Base-by-base conservation (phyloP, 2,888 invertebrate genomes). In the Apantesis nais region DNA sequence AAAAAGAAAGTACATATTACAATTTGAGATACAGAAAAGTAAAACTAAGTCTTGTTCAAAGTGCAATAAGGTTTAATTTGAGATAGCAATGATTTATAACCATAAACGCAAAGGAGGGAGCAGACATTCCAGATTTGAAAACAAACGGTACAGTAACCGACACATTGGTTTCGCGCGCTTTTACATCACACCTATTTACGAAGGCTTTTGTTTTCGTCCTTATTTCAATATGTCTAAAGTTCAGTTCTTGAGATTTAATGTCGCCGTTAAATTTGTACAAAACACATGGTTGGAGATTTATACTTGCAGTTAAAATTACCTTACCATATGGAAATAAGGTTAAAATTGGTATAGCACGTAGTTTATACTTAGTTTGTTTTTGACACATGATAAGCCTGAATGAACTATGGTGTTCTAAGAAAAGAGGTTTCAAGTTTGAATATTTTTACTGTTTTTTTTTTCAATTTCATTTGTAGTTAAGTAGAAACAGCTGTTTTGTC, bases 41-140 rank as follows among this genome's bases (percentile, higher is more conserved):
- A 44, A 19, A 19, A 16, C 16, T 58, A 16, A 16, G 16, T 31
- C 58, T 39, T 39, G 55, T 22, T 19, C 0, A 0, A 3, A 39
- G 22, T 31, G 0, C 0, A 0, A 14, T 66, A 80, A 70, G 68
- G 76, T 65, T 66, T 61, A 78, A 64, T 66, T 72, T 77, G 52
- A 48, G 34, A 29, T 62, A 25, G 62, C 62, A 73, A 68, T 60
- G 16, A 66, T 67, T 44, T 64, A 66, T 73, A 11, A 29, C 66
- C 37, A 71, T 66, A 75, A 71, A 73, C 66, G 74, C 66, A 72
- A 65, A 48, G 41, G 44, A 76, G 76, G 14, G 29, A 77, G 78
- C 79, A 78, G 86, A 83, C 84, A 88, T 89, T 88, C 89, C 89
- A 88, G 89, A 89, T 90, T 90, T 89, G 83, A 88, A 88, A 88